Evolutionary conservation across 2,888 invertebrate genomes (phyloP), one percentile per base, ranked within the genome.

Genomic region (Phyllotreta striolata): DNA sequence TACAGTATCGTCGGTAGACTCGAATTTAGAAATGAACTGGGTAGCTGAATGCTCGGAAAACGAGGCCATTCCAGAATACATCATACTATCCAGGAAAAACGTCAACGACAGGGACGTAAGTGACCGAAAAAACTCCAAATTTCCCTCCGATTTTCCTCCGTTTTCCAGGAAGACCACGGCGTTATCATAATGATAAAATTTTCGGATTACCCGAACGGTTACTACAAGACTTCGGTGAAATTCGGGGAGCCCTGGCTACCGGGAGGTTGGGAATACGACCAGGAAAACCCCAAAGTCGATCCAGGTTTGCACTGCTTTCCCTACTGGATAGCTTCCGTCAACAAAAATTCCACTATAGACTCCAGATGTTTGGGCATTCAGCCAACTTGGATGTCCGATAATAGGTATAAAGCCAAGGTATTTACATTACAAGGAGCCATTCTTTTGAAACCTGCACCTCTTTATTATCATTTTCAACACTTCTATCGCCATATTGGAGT

Each of bases 381-480:
- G 77, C 93, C 94, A 0, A 91, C 90, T 24, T 95, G 95, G 94
- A 92, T 94, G 92, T 85, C 86, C 73, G 89, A 92, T 78, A 80
- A 80, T 79, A 81, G 81, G 81, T 81, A 79, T 72, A 75, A 66
- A 71, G 73, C 12, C 77, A 81, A 69, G 79, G 80, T 79, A 80
- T 78, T 78, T 76, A 70, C 55, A 24, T 49, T 57, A 9, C 49
- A 46, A 58, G 39, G 8, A 40, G 24, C 13, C 24, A 24, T 44
- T 12, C 4, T 24, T 24, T 24, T 24, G 4, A 4, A 1, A 24
- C 1, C 24, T 41, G 24, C 24, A 24, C 1, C 24, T 41, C 10
- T 41, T 41, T 41, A 39, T 39, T 7, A 41, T 3, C 9, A 51
- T 12, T 35, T 14, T 51, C 3, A 51, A 35, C n/a, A 12, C n/a